Percentiles rank a stretch among this genome's conserved stretches.
Evolutionary conservation across 92 coral and sea anemone genomes (phyloP).

Genomic region (Parazoanthus atlanticus): DNA sequence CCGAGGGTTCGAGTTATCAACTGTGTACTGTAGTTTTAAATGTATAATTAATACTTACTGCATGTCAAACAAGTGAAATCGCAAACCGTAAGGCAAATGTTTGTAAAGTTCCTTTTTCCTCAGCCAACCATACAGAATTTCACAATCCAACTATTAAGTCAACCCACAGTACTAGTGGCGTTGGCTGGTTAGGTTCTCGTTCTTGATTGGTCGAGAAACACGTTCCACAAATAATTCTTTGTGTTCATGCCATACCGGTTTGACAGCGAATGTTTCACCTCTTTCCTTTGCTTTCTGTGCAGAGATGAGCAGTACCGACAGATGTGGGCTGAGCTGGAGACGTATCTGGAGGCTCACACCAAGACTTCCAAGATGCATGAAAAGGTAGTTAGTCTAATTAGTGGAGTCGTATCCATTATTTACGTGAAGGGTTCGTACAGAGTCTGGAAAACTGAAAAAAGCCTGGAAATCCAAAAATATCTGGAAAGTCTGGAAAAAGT

Average conservation of each 20-base stretch:
- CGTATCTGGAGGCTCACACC: slow-evolving; percentile 84
- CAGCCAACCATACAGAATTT: background rate
- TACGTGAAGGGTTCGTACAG: background rate
- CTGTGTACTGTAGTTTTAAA: too few species aligned
- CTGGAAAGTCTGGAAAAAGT: too few species aligned
- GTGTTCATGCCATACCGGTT: background rate
- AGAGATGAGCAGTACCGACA: slow-evolving; percentile 97
- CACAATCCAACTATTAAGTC: background rate
- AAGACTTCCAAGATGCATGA: slow-evolving; percentile 95
- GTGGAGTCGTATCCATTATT: background rate
- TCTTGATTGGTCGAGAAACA: background rate
- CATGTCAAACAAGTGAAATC: background rate
- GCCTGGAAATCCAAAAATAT: too few species aligned
- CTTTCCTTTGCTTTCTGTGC: background rate
- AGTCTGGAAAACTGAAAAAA: too few species aligned
- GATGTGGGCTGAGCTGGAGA: slow-evolving; percentile 93
- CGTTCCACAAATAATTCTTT: background rate
- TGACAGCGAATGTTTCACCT: background rate
- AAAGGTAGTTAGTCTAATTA: slow-evolving; percentile 64
- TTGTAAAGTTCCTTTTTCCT: too few species aligned
- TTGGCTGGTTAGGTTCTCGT: background rate
- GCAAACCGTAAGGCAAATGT: too few species aligned
- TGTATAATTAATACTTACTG: too few species aligned
- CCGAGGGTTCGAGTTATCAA: too few species aligned
- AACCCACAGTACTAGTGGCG: background rate